Conservation (phyloP, 2,113 vertebrate genomes). For the Patagioenas fasciata region DNA sequence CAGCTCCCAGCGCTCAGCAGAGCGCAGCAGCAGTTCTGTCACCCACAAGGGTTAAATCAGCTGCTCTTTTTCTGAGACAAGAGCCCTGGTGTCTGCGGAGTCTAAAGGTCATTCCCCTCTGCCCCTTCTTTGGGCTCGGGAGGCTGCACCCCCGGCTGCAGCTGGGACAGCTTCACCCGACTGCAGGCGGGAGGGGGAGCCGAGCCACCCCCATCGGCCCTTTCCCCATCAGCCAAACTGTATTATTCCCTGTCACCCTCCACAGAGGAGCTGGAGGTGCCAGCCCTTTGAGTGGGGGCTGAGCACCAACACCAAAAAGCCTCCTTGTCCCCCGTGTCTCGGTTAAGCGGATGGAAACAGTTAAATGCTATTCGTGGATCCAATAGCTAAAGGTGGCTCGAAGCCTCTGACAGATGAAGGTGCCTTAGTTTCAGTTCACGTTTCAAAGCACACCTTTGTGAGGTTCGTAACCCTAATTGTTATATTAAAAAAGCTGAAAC, state of each 20-base stretch:
- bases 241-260: rapidly evolving
- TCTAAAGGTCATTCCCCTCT: background rate
- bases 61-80: background rate
- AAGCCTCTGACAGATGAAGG: background rate
- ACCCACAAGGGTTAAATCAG: background rate
- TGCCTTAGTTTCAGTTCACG: background rate
- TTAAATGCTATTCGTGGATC: background rate
- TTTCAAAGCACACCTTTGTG: background rate
- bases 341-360: background rate
- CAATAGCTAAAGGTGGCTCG: rapidly evolving
- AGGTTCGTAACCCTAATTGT: background rate
- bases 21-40: background rate
- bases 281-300: rapidly evolving
- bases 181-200: background rate
- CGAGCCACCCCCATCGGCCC: background rate
- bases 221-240: background rate
- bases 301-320: rapidly evolving
- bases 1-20: background rate
- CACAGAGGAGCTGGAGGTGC: background rate
- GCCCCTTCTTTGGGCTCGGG: background rate
- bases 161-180: background rate
- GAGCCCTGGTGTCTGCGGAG: background rate
- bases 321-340: background rate
- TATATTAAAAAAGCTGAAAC: background rate
- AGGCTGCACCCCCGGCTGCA: background rate